These are phyloP conservation scores for Todiramphus chloris DNA, from an alignment of 2,113 vertebrate species.

Conservation along the genomic window DNA sequence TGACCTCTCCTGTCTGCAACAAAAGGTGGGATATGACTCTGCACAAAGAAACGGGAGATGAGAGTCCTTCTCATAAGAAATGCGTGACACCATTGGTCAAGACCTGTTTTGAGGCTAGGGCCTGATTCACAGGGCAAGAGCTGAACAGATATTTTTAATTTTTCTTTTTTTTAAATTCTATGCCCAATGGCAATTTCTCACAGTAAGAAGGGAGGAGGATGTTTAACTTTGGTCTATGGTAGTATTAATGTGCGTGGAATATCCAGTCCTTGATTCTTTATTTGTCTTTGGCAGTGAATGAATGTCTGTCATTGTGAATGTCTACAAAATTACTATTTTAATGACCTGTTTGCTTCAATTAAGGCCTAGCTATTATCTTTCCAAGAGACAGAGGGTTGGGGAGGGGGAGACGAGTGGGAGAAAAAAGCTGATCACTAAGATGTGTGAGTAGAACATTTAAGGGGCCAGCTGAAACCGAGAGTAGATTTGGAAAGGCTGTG, in stretches of 20 bases:
- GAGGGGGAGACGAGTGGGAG: not conserved
- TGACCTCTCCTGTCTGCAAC: not conserved
- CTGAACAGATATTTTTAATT: not conserved
- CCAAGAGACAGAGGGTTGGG: conserved; percentile 7
- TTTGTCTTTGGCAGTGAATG: conserved; percentile 64
- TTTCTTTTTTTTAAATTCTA: conserved; percentile 40
- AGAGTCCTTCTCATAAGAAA: not conserved
- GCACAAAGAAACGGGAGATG: not conserved
- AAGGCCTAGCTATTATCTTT: conserved; percentile 66
- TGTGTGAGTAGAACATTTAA: conserved; percentile 50
- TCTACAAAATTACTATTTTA: conserved; percentile 67
- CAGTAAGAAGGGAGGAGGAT: not conserved
- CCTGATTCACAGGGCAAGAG: not conserved
- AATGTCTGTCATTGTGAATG: conserved; percentile 55
- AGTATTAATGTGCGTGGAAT: conserved; percentile 12
- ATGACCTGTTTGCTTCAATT: conserved; percentile 72
- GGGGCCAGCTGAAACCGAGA: conserved; percentile 61
- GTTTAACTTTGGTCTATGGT: conserved; percentile 14
- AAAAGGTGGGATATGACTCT: not conserved
- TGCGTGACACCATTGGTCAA: not conserved
- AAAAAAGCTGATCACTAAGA: conserved; percentile 51
- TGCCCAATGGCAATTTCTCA: not conserved
- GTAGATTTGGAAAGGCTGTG: conserved; percentile 57
- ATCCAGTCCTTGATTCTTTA: conserved; percentile 33
- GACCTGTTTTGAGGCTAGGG: not conserved